Conservation (phyloP, 2,797 vertebrate species). For the Crocidura indochinensis region DNA sequence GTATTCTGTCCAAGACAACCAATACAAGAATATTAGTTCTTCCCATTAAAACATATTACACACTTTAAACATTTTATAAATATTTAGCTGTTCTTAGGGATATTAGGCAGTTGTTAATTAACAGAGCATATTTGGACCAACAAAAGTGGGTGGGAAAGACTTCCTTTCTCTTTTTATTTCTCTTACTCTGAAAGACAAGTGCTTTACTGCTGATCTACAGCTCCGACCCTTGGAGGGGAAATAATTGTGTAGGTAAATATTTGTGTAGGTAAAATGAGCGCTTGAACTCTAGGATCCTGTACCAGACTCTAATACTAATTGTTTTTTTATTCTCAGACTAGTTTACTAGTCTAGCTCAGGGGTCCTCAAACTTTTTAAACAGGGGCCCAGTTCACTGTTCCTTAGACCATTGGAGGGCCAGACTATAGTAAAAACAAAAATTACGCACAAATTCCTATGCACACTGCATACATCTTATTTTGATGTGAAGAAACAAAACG, state of each 20-base stretch:
- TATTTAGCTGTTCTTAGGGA: constrained; percentile 39
- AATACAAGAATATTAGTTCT: constrained; percentile 44
- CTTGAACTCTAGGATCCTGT: constrained; percentile 18
- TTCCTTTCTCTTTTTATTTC: too few species aligned
- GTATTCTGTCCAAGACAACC: constrained; percentile 38
- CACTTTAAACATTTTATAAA: not conserved
- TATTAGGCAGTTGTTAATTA: constrained; percentile 44
- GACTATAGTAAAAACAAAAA: too few species aligned
- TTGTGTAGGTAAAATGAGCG: constrained; percentile 43
- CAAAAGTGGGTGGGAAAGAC: constrained; percentile 25
- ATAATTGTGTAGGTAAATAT: constrained; percentile 13
- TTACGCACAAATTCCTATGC: too few species aligned
- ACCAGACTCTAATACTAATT: too few species aligned
- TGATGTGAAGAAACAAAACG: too few species aligned
- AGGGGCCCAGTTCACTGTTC: too few species aligned
- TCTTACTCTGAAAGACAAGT: too few species aligned
- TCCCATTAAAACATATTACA: not conserved
- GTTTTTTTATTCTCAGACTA: not conserved
- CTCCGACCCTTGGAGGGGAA: not conserved
- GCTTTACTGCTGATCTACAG: too few species aligned
- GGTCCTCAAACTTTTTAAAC: too few species aligned
- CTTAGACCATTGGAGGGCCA: too few species aligned
- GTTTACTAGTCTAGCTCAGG: too few species aligned
- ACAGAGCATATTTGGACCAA: constrained; percentile 56
- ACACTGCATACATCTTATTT: too few species aligned